Evolutionary conservation across 2,113 vertebrate species (phyloP), one percentile per base, ranked within the genome.

Genomic region (Nerophis lumbriciformis): DNA sequence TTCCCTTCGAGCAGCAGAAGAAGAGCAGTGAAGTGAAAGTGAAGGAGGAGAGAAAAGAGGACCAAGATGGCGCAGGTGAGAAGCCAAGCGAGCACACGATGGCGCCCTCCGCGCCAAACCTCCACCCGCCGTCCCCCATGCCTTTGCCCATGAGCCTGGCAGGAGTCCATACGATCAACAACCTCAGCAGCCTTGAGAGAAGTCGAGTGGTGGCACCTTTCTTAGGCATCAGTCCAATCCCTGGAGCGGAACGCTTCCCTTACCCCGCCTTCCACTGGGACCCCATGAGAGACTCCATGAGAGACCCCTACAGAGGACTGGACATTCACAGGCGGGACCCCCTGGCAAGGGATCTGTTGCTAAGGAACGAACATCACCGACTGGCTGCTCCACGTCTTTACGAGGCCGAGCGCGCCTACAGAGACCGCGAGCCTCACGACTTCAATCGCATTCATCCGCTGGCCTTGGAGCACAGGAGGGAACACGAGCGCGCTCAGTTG

Each of bases 201-300:
- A 97, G 95, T 92, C 95, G 95, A 79, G 92, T 97, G 89, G 94
- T 98, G 88, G 93, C 93, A 0, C 96, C 96, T 62, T 98, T 98
- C 78, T 94, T 98, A 95, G 95, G 95, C 71, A 94, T 98, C 75
- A 96, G 95, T 76, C 94, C 95, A 5, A 94, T 98, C 73, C 94
- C 94, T 0, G 95, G 95, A 8, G 92, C 93, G n/a, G 96, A 98
- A 83, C 91, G 96, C 57, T 96, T 98, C 66, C 94, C 95, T 0
- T 98, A 97, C 75, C 95, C 95, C 4, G 90, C 95, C 63, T 97
- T 98, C 87, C 95, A 96, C 82, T 98, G 96, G 96, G 96, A 98
- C 89, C 95, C 94, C 7, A 94, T 98, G 88, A 88, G 96, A 84
- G 95, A 98, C 89, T 95, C 94, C 7, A 94, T 98, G 88, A 88